Evolutionary conservation across 2,888 invertebrate genomes (phyloP).

Genomic region (Girardia tigrina): DNA sequence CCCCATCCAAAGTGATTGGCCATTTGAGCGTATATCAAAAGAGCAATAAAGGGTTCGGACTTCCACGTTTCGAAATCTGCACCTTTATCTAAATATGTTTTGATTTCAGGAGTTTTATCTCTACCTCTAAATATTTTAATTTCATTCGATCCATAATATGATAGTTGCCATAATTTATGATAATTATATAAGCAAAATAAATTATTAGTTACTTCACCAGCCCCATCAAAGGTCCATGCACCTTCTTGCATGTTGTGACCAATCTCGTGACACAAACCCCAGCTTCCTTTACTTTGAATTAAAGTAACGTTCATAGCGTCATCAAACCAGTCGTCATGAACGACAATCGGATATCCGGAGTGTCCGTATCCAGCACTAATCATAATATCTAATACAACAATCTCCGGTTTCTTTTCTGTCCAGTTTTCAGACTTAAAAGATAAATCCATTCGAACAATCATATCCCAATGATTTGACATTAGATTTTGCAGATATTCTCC

Average conservation of each 20-base stretch:
- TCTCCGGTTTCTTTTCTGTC: background rate
- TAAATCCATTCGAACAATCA: constrained; percentile 26
- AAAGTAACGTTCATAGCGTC: constrained; percentile 30
- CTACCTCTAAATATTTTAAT: background rate
- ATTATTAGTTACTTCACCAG: constrained; percentile 40
- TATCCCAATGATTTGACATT: constrained; percentile 27
- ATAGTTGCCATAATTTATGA: background rate
- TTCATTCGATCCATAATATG: constrained; percentile 14
- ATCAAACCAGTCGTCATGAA: constrained; percentile 21
- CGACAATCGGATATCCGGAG: constrained; percentile 39
- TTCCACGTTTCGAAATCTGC: constrained; percentile 38
- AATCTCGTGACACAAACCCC: constrained; percentile 41
- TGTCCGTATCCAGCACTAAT: constrained; percentile 39
- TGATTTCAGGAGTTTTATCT: background rate
- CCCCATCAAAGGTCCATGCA: constrained; percentile 40
- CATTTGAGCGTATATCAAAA: constrained; percentile 39
- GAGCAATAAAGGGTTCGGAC: constrained; percentile 37
- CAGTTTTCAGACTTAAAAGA: constrained; percentile 25
- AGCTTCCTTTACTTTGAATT: constrained; percentile 37
- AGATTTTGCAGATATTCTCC: constrained; percentile 30
- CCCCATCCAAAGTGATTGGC: constrained; percentile 39
- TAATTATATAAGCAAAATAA: constrained; percentile 38
- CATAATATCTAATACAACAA: constrained; percentile 29
- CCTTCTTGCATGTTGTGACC: constrained; percentile 41
- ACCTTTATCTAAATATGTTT: constrained; percentile 38